These are phyloP conservation scores for Cecidostiba fungosa DNA, from an alignment of 2,888 invertebrate genomes.

Conservation along the genomic window DNA sequence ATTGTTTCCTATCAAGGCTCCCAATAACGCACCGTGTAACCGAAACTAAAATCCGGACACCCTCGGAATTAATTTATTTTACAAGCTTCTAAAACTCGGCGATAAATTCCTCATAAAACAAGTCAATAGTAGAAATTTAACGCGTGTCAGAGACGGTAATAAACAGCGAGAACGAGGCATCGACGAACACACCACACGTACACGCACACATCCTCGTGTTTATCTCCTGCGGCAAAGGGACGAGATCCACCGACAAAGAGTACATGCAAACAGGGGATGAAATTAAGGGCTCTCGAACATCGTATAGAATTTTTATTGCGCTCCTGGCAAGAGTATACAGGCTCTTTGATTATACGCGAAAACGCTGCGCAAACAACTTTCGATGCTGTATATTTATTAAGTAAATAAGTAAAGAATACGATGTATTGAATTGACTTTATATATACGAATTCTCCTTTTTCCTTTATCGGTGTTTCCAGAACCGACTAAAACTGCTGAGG, in stretches of 20 bases:
- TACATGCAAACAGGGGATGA: neutral
- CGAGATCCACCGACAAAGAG: neutral
- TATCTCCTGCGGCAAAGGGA: neutral
- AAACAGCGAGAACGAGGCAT: neutral
- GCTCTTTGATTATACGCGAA: conserved; percentile 22
- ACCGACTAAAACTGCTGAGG: neutral
- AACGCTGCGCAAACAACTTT: neutral
- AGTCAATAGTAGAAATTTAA: neutral
- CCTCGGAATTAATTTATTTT: neutral
- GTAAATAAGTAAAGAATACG: neutral
- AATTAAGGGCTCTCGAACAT: neutral
- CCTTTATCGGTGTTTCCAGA: neutral
- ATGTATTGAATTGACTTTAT: too few species aligned
- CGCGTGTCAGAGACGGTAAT: neutral
- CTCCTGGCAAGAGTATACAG: neutral
- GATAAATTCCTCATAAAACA: neutral
- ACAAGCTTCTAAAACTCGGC: conserved; percentile 1
- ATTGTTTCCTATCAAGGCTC: neutral
- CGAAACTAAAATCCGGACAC: neutral
- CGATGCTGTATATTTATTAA: neutral
- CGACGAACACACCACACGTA: neutral
- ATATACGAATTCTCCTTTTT: neutral
- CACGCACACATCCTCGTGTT: neutral
- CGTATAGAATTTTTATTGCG: neutral
- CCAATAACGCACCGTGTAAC: neutral